phyloP scores from a whole-genome alignment of 2,113 vertebrate species.

The Anthoscopus minutus region DNA sequence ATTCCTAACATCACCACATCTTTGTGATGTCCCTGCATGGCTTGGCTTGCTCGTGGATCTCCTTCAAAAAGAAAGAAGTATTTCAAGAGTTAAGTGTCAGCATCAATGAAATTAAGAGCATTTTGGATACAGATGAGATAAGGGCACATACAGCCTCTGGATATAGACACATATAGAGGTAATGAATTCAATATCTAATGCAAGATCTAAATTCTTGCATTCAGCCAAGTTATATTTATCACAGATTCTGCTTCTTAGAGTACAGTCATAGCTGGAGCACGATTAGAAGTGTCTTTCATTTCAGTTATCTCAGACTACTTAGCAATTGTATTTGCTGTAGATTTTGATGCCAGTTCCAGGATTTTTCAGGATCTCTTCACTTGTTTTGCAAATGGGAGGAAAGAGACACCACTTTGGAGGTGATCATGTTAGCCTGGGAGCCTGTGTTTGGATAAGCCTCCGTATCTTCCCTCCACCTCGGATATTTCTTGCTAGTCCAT shows the following conservation, averaged over 20 bases:
- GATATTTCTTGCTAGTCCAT: neutral
- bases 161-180: constrained; percentile 47
- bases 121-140: constrained; percentile 47
- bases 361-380: constrained; percentile 9
- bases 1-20: neutral
- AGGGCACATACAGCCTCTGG: constrained; percentile 40
- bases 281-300: constrained; percentile 20
- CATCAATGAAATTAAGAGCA: constrained; percentile 7
- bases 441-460: neutral
- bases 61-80: neutral
- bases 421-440: neutral
- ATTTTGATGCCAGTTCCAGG: neutral
- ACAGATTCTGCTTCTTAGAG: constrained; percentile 19
- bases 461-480: neutral
- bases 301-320: constrained; percentile 30
- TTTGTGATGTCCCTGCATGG: neutral
- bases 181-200: constrained; percentile 53
- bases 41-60: neutral
- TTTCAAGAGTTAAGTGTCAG: constrained; percentile 43
- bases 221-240: constrained; percentile 61
- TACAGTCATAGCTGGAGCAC: constrained; percentile 30
- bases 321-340: constrained; percentile 12
- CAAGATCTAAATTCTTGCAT: constrained; percentile 46
- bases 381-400: neutral
- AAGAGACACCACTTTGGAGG: neutral